phyloP scores from a whole-genome alignment of 2,888 invertebrate genomes.

The Peribatodes rhomboidaria region DNA sequence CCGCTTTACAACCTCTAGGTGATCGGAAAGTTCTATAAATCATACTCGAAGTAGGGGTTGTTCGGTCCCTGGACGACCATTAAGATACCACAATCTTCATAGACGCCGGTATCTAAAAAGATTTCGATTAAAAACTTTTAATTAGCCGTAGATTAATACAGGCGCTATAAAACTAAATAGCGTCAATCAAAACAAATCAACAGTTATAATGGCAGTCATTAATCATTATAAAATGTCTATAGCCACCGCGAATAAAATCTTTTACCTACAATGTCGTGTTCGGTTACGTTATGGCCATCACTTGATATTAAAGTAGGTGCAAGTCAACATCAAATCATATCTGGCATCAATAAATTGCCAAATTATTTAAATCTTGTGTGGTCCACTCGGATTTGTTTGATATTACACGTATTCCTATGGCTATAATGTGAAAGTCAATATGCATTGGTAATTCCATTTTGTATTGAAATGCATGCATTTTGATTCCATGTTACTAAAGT shows the following conservation, averaged over 20 bases:
- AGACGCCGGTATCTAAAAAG: slow-evolving; percentile 38
- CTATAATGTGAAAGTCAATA: slow-evolving; percentile 50
- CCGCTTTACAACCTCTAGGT: slow-evolving; percentile 76
- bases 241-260: slow-evolving; percentile 64
- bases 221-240: slow-evolving; percentile 65
- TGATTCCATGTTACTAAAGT: slow-evolving; percentile 31
- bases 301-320: slow-evolving; percentile 55
- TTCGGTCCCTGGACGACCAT: slow-evolving; percentile 64
- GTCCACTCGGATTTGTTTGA: slow-evolving; percentile 53
- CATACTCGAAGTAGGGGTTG: slow-evolving; percentile 73
- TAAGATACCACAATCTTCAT: slow-evolving; percentile 54
- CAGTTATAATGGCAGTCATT: slow-evolving; percentile 64
- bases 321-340: slow-evolving; percentile 67
- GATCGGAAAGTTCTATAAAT: slow-evolving; percentile 75
- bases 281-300: slow-evolving; percentile 59
- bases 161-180: slow-evolving; percentile 62
- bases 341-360: slow-evolving; percentile 69
- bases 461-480: slow-evolving; percentile 43
- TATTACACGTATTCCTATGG: slow-evolving; percentile 48
- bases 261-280: slow-evolving; percentile 60
- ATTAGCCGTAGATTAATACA: slow-evolving; percentile 56
- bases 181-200: slow-evolving; percentile 68
- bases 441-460: slow-evolving; percentile 42
- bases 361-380: slow-evolving; percentile 76
- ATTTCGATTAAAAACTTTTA: slow-evolving; percentile 50